Evolutionary conservation across 64 coral and sea anemone species (phyloP), one percentile per base, ranked within the genome.

Genomic region (Pachyseris speciosa): DNA sequence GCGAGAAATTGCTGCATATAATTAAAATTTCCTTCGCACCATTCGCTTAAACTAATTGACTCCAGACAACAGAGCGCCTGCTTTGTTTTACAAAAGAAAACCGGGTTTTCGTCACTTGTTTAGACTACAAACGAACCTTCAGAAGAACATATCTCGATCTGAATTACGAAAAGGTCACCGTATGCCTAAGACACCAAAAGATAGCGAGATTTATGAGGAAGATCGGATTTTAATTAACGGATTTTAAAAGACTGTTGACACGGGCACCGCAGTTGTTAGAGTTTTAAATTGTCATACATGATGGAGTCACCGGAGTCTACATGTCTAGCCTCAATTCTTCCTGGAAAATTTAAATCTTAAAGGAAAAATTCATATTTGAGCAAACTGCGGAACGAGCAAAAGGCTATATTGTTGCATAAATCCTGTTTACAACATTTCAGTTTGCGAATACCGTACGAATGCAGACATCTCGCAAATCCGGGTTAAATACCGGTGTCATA

Each of bases 261-360:
- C 16, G 1, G n/a, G 38, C 17, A 52, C 12, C 28, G 64, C 28
- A 44, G 37, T 0, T 36, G 32, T 61, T 38, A 38, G 34, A 59
- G 30, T 37, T 3, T 36, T 17, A 22, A 37, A 60, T 11, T 58
- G 50, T 57, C 28, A 59, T 9, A 19, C 6, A 37, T 16, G 9
- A 39, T 22, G 33, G 19, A 38, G 9, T 31, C 5, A n/a, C 15
- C 34, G 77, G 77, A 81, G 77, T 24, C 77, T 5, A 16, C 25
- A 58, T 81, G 77, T 81, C 77, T 81, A 25, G 77, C 8, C 31
- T 24, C 51, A 15, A 81, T 81, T 81, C 77, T 81, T 81, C 77
- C 77, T 81, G 51, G 51, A 34, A 38, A 81, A 81, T 81, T 81
- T 61, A 26, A 81, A 81, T 81, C 37, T 61, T 32, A 81, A 81